Base-by-base conservation (phyloP, 2,113 vertebrate genomes). In the Phalacrocorax brasilianus region DNA sequence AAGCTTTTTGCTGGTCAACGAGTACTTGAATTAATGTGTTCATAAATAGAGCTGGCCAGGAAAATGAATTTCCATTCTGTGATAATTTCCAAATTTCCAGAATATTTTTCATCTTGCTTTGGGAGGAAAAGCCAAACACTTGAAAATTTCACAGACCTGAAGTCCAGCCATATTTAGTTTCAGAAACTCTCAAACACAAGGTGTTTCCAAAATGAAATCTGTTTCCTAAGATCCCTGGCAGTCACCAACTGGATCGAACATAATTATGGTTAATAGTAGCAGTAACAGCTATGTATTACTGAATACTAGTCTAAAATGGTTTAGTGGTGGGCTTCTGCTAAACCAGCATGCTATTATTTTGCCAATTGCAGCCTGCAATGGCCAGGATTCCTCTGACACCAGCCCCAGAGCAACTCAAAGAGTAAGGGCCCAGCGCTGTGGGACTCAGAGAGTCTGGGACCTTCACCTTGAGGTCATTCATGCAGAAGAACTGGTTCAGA, bases 61-160 rank as follows among this genome's bases (percentile, higher is more conserved):
- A 38, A 91, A 49, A 82, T 38, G 12, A 91, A 72, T 96, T 96
- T 97, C 94, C 91, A 97, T 96, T 95, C 78, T 90, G n/a, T 38
- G 81, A 79, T 76, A 70, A 93, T 95, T 95, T 97, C 89, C 93
- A 94, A 85, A 91, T 96, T 95, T 79, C 71, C 67, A 79, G 85
- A 96, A 94, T 88, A 89, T 76, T 96, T 89, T 89, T 96, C 58
- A 79, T 89, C 74, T 59, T 91, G 53, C 79, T 73, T 90, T 66
- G 50, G 17, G 22, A 93, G 9, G 50, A 94, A 96, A 95, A 95
- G 59, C 24, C 58, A 66, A 96, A 76, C 93, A 47, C 50, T 90
- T 93, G 74, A 95, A 96, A 95, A 94, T 94, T 88, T 96, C 74
- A 89, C 78, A 50, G 74, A 88, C 79, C 70, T 87, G 27, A 95